phyloP scores from a whole-genome alignment of 1,140 invertebrate species.

The Papilio machaon region DNA sequence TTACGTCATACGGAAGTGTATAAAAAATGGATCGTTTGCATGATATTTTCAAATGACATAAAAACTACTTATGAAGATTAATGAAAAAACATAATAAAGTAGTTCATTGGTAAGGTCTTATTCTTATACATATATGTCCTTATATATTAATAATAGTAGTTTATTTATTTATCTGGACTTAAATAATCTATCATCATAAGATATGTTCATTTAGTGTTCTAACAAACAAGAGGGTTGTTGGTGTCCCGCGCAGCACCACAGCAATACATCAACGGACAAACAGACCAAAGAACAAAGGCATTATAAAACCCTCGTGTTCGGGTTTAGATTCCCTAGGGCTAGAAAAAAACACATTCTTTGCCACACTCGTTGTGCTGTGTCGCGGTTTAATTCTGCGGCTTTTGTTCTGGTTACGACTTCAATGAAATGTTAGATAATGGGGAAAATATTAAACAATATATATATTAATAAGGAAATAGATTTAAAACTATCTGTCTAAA shows the following conservation, averaged over 20 bases:
- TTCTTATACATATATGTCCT: too few species aligned
- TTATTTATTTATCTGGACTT: too few species aligned
- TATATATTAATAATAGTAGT: too few species aligned
- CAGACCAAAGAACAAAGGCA: slow-evolving; percentile 33
- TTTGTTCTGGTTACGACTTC: neutral
- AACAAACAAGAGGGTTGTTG: neutral
- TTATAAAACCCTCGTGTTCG: slow-evolving; percentile 33
- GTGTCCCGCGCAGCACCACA: slow-evolving; percentile 13
- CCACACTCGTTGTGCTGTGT: slow-evolving; percentile 30
- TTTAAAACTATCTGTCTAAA: too few species aligned
- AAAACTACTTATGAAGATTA: neutral
- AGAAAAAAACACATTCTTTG: slow-evolving; percentile 24
- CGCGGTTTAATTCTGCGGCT: slow-evolving; percentile 3
- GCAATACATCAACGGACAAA: slow-evolving; percentile 37
- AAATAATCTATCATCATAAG: neutral
- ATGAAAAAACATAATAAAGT: too few species aligned
- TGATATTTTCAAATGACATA: neutral
- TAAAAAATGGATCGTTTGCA: neutral
- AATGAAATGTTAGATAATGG: neutral
- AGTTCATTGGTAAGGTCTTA: too few species aligned
- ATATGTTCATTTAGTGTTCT: neutral
- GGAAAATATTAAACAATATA: neutral
- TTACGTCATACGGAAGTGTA: neutral
- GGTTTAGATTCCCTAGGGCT: slow-evolving; percentile 32
- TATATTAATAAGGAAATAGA: neutral